Conservation (phyloP, 2,113 vertebrate species). For the Martes martes region DNA sequence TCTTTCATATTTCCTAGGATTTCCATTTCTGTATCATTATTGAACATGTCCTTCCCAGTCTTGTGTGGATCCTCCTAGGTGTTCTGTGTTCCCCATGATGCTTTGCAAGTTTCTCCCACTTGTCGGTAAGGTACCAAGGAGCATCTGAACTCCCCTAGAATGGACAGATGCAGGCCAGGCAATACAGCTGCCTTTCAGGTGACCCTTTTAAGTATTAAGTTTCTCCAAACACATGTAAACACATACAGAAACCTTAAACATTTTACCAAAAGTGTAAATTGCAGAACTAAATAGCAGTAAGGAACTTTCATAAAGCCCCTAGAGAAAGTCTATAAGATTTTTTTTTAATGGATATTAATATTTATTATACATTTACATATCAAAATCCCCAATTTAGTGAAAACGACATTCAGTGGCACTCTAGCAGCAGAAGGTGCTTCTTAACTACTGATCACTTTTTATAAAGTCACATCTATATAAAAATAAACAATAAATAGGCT, state of each 20-base stretch:
- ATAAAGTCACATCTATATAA: neutral
- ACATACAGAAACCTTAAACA: neutral
- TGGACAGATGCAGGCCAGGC: neutral
- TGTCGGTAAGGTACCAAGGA: neutral
- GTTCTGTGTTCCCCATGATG: neutral
- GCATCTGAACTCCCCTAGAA: neutral
- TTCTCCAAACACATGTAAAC: neutral
- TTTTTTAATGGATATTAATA: slow-evolving; percentile 25
- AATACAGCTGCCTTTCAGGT: neutral
- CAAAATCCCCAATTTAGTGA: slow-evolving; percentile 9
- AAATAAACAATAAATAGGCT: neutral
- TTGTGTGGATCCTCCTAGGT: neutral
- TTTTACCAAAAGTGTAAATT: neutral
- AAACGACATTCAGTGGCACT: neutral
- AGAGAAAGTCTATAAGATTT: neutral
- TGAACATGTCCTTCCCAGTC: neutral
- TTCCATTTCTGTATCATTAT: neutral
- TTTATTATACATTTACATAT: slow-evolving; percentile 29
- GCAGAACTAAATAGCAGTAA: neutral
- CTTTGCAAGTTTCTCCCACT: neutral
- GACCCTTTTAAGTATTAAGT: neutral
- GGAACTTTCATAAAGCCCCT: slow-evolving; percentile 11
- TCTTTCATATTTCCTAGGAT: neutral
- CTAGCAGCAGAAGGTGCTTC: neutral
- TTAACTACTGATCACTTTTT: slow-evolving; percentile 3